Evolutionary conservation across 2,113 vertebrate species (phyloP), one percentile per base, ranked within the genome.

Genomic region (Empidonax alnorum): DNA sequence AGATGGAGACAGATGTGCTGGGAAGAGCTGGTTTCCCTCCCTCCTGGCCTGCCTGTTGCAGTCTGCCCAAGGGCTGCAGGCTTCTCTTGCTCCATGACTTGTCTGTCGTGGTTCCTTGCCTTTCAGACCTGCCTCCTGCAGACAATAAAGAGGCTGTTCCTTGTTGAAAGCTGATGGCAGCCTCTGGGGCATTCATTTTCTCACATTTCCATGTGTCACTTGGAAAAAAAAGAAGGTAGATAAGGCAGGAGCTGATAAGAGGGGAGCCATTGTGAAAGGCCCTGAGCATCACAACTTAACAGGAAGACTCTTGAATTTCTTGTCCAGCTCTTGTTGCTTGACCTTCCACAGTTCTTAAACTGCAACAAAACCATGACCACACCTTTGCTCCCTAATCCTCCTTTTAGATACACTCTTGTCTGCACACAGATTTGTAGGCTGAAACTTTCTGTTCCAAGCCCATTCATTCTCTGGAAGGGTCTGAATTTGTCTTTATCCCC

Each of bases 121-220:
- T 77, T 87, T 77, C 71, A 91, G 72, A 73, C 30, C 53, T 74
- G 78, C 75, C 61, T 94, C 56, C 72, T 87, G 67, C 52, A 80
- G 75, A 87, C 27, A 97, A 97, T 96, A 96, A 96, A 96, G 90
- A 83, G 85, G 82, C 86, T 76, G 77, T 92, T 87, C 66, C 67
- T 62, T 53, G 39, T 71, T 76, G 87, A 94, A 87, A 90, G 63
- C 52, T 65, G 35, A 14, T 61, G 71, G 71, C 76, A 96, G 58
- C 77, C 81, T 93, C 88, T 87, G 73, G 56, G 63, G 12, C 74
- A 4, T 72, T 89, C 31, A 46, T 96, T 89, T 80, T 78, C 50
- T 59, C 76, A 42, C 9, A 33, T 76, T 91, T 58, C 37, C 35
- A 10, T 9, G 30, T 88, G 53, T 93, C 41, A 35, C 35, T 92